Base-by-base conservation (phyloP, 2,888 invertebrate species). In the Phengaris alcon region DNA sequence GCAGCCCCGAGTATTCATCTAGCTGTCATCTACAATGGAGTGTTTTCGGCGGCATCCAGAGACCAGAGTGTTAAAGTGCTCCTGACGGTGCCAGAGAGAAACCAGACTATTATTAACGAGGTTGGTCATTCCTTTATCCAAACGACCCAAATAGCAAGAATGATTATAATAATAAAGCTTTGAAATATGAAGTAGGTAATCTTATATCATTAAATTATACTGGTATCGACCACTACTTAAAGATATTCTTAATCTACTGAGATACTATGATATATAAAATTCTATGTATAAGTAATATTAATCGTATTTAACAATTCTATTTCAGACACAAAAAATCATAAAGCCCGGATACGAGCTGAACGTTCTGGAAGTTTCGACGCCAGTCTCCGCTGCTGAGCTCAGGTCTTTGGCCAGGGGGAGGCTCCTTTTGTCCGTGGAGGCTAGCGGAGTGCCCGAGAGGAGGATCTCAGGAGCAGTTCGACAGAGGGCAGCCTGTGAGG, bases 1-100 rank as follows among this genome's bases (percentile, higher is more conserved):
- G 95, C 97, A 2, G 95, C 97, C 0, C 97, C 97, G 0, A 97
- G 97, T 55, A 95, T 98, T 77, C 97, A 97, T 85, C 87, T 97
- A 59, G 96, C 97, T 0, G 88, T 97, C 5, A 95, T 97, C 0
- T 97, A 97, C 86, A 97, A 97, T 82, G 97, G 98, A 10, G 94
- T 97, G 3, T 97, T 97, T 80, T 91, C 95, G 0, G 90, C 95
- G 0, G 95, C 96, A 75, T 92, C 94, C 0, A 86, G 93, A 51
- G 95, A 97, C 81, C 96, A 96, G 3, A 94, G 96, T 0, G 90
- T 97, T 9, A 95, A 95, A 80, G 94, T 97, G 1, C 94, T 95
- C 6, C 90, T 97, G 68, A 95, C 96, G 74, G 89, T 96, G 78
- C 94, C 95, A 4, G 97, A 97, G 76, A 96, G 96, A 79, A 96